phyloP scores from a whole-genome alignment of 23 tunicate species.

The Trididemnum clinides region DNA sequence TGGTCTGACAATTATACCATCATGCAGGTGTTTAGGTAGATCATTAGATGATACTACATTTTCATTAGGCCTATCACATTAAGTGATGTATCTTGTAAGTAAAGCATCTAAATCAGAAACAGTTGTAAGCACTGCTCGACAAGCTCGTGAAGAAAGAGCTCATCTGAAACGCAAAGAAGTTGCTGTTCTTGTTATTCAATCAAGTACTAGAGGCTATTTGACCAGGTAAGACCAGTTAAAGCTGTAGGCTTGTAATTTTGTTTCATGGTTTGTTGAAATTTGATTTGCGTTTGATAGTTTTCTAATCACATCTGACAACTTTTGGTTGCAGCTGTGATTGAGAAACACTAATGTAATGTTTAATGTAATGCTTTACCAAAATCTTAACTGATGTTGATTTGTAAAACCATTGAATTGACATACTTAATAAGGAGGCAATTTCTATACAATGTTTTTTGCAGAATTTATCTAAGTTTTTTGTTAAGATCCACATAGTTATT shows the following conservation, averaged over 20 bases:
- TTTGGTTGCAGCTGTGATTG: background rate
- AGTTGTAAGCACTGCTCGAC: conserved; percentile 68
- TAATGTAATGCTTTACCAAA: no score
- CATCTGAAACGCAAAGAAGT: conserved; percentile 45
- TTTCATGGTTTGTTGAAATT: background rate
- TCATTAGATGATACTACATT: no score
- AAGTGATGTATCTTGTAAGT: background rate
- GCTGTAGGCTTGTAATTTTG: background rate
- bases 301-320: background rate
- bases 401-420: no score
- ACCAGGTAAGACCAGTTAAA: conserved; percentile 33
- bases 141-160: conserved; percentile 82
- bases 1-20: no score
- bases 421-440: no score
- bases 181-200: conserved; percentile 56
- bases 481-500: no score
- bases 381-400: no score
- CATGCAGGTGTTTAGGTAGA: no score
- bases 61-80: no score
- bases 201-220: conserved; percentile 54
- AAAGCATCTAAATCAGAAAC: conserved; percentile 10
- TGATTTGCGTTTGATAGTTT: background rate
- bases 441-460: no score
- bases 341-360: background rate
- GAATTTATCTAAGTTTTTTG: no score